Evolutionary conservation across 1,140 invertebrate genomes (phyloP), one percentile per base, ranked within the genome.

Genomic region (Hyposmocoma kahamanoa): DNA sequence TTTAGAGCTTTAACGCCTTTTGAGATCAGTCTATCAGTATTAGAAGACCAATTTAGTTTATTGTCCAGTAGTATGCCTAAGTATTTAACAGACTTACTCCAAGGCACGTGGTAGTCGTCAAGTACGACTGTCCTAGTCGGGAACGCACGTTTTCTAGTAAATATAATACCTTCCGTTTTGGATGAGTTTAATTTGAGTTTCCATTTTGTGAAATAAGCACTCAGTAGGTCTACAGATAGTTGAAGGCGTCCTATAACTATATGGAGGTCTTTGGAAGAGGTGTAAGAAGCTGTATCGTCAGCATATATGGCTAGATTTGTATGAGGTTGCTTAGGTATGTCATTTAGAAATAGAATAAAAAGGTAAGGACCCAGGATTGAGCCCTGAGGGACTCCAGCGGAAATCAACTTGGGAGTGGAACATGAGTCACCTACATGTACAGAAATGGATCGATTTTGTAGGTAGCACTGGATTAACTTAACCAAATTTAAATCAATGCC

Each of bases 121-220:
- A n/a, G n/a, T n/a, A n/a, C n/a, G n/a, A n/a, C n/a, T n/a, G n/a
- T n/a, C n/a, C n/a, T n/a, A n/a, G n/a, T n/a, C n/a, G n/a, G n/a
- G n/a, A n/a, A n/a, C n/a, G n/a, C n/a, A n/a, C n/a, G n/a, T n/a
- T n/a, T n/a, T 9, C 30, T 9, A 4, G 30, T 34, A 34, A 34
- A 34, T 13, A 34, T 4, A 3, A 34, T 34, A 3, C 9, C 30
- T 34, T 34, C 30, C 6, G 30, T 34, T 13, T 34, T 34, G n/a
- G n/a, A 10, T 13, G 45, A 17, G 20, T 44, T 46, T 10, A 36
- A 26, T 22, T 52, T 52, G 1, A 52, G 10, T 0, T 41, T 20
- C 19, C 30, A 34, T 13, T 34, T 4, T 4, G 30, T 34, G 30
- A 34, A n/a, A 13, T 6, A 34, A 34, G 3, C 30, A 34, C 15